phyloP scores from a whole-genome alignment of 2,888 invertebrate species.

The Plagiodera versicolora region DNA sequence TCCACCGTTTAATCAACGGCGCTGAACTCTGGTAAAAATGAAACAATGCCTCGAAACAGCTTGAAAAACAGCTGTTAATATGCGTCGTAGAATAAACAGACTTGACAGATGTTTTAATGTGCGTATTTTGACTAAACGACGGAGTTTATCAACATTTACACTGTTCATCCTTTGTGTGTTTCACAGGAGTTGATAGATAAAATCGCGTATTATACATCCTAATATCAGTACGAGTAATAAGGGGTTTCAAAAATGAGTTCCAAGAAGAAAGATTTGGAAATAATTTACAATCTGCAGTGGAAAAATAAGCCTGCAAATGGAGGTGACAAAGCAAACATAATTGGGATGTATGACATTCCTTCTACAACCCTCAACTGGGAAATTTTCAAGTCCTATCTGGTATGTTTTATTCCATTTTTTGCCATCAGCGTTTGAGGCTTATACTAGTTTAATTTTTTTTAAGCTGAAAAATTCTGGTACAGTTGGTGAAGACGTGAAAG shows the following conservation, averaged over 20 bases:
- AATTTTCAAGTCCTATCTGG: conserved; percentile 55
- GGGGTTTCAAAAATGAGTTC: conserved; percentile 35
- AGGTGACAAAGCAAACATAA: conserved; percentile 49
- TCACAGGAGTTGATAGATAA: not conserved
- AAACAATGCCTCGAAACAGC: no score
- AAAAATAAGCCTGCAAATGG: conserved; percentile 48
- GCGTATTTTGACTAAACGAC: not conserved
- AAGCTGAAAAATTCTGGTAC: conserved; percentile 55
- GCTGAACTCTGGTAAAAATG: no score
- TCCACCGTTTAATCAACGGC: no score
- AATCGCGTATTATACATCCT: no score
- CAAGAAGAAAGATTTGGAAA: conserved; percentile 46
- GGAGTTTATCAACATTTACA: not conserved
- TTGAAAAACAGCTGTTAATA: no score
- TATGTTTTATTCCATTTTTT: conserved; percentile 35
- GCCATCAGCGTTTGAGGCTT: not conserved
- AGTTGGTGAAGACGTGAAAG: conserved; percentile 50
- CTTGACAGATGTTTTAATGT: no score
- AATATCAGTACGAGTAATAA: not conserved
- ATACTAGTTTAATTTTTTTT: conserved; percentile 19
- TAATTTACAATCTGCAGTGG: conserved; percentile 55
- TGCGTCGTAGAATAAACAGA: not conserved
- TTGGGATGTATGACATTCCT: conserved; percentile 55
- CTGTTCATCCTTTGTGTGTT: not conserved
- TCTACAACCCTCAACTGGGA: conserved; percentile 53